Evolutionary conservation across 2,797 vertebrate species (phyloP), one percentile per base, ranked within the genome.

Genomic region (Tapera naevia): DNA sequence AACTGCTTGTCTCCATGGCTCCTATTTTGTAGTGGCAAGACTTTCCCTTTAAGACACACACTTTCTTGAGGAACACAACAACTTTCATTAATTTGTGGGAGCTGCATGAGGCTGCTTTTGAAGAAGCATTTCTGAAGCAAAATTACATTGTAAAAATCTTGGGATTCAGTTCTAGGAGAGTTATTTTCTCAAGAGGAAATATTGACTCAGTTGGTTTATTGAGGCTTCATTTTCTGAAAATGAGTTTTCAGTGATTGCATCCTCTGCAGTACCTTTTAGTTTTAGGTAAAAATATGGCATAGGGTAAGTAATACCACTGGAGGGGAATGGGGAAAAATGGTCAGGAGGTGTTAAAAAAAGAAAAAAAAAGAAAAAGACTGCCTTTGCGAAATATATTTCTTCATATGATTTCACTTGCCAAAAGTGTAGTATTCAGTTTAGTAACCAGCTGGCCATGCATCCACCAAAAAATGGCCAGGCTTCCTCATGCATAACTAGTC

Each of bases 241-340:
- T n/a, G 46, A 54, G 28, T 6, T 46, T 56, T 79, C 33, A 45
- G 35, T 48, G 35, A 46, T 35, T 71, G 46, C n/a, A 27, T 39
- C 25, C 43, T 70, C 62, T 75, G 10, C 45, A 50, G 4, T 50
- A 11, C 6, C 3, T 62, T 74, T 80, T 75, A 57, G 80, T 71
- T 83, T 66, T 39, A 35, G 17, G 35, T 86, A 56, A 74, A 86
- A 84, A 54, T 41, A 45, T 10, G 17, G 11, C 22, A 80, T 12
- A 28, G 3, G 35, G 17, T 39, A 45, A 33, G 43, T 64, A 64
- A 80, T 60, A 79, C 5, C 9, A 39, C 57, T 45, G 54, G 22
- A 65, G 16, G 1, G 7, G 8, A 39, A 56, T 0, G 2, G 10
- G 45, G 9, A 11, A 43, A 51, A 58, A 58, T 3, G 3, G 13